A percentile compares a stretch with the other conserved stretches of the same genome.
Conservation (phyloP, 2,113 vertebrate genomes). For the Coryphaenoides rupestris region DNA sequence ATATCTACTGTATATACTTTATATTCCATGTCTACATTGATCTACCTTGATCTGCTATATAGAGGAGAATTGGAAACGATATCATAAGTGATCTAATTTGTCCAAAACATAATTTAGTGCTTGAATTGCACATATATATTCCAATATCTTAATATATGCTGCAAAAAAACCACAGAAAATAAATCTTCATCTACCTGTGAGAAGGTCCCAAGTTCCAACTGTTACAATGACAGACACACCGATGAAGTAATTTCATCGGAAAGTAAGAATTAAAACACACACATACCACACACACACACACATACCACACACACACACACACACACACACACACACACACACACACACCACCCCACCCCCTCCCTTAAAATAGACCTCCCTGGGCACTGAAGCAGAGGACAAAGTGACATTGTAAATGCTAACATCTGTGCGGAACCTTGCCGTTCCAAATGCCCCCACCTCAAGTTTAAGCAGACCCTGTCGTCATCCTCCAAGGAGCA, state of each 20-base stretch:
- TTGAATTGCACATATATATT: too few species aligned
- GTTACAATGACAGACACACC: slow-evolving; percentile 54
- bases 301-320: too few species aligned
- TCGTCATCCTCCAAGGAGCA: slow-evolving; percentile 78
- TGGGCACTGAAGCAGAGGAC: slow-evolving; percentile 71
- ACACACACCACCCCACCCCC: slow-evolving; percentile 21
- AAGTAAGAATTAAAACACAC: slow-evolving; percentile 65
- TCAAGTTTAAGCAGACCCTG: slow-evolving; percentile 75
- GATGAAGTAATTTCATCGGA: slow-evolving; percentile 60
- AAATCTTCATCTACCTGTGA: too few species aligned
- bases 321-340: too few species aligned
- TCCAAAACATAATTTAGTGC: too few species aligned
- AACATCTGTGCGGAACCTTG: slow-evolving; percentile 79
- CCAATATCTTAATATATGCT: too few species aligned
- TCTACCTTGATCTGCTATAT: too few species aligned
- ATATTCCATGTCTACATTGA: too few species aligned
- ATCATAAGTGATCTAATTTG: too few species aligned
- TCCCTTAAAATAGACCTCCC: slow-evolving; percentile 72
- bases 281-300: background rate
- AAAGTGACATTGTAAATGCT: slow-evolving; percentile 76
- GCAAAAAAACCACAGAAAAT: too few species aligned
- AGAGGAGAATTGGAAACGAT: too few species aligned
- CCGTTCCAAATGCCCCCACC: slow-evolving; percentile 71
- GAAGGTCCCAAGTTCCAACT: slow-evolving; percentile 8
- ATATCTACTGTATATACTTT: too few species aligned